phyloP scores from a whole-genome alignment of 2,888 invertebrate genomes.

The Lumbricus terrestris region DNA sequence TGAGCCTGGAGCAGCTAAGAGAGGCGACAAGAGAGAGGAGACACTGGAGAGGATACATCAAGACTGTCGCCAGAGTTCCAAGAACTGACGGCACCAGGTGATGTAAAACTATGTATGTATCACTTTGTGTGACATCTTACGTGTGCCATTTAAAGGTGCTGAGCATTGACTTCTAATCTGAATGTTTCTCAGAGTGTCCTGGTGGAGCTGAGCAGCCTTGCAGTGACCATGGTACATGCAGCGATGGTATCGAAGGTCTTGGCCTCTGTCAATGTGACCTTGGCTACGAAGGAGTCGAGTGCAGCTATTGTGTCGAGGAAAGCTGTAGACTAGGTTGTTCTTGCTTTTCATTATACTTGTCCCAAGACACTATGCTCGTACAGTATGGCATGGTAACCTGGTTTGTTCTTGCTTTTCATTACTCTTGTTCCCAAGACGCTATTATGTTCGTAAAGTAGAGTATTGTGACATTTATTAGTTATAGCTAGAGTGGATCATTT shows the following conservation, averaged over 20 bases:
- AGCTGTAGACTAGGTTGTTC: constrained; percentile 6
- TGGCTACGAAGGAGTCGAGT: constrained; percentile 11
- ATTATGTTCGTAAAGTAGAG: not conserved
- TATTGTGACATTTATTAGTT: no score
- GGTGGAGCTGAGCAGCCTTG: constrained; percentile 41
- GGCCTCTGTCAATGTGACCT: constrained; percentile 26
- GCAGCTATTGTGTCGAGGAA: constrained; percentile 26
- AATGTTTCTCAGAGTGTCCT: constrained; percentile 44
- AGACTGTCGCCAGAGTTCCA: no score
- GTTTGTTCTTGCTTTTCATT: not conserved
- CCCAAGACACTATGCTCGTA: not conserved
- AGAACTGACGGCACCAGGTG: no score
- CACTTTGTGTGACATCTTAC: no score
- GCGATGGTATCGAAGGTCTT: constrained; percentile 27
- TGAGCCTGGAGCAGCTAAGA: no score
- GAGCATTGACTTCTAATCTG: not conserved
- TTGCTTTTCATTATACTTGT: not conserved
- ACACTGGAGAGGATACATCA: no score
- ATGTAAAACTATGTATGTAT: no score
- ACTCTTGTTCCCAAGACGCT: no score
- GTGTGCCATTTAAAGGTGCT: not conserved
- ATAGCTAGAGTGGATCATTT: not conserved
- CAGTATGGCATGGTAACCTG: not conserved
- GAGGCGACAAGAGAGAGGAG: no score
- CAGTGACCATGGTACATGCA: constrained; percentile 44